A percentile compares a stretch with the other conserved stretches of the same genome.
phyloP scores from a whole-genome alignment of 2,888 invertebrate species.

The Gymnoscelis rufifasciata region DNA sequence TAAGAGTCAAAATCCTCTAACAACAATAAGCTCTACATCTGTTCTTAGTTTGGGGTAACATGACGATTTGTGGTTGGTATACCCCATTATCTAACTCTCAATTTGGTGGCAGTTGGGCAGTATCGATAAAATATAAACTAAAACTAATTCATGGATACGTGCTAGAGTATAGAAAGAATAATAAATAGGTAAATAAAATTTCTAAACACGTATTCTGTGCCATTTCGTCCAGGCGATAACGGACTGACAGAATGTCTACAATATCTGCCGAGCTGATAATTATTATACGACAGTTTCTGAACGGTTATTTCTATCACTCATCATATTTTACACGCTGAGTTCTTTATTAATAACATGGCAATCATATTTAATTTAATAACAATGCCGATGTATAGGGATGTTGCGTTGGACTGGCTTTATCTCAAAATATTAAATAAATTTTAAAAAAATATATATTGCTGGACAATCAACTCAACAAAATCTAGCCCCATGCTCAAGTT shows the following conservation, averaged over 20 bases:
- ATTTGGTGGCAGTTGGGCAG: too few relatives aligned
- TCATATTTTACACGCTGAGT: slow-evolving; percentile 15
- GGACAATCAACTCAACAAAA: too few relatives aligned
- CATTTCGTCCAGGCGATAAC: slow-evolving; percentile 36
- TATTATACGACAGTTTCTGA: slow-evolving; percentile 20
- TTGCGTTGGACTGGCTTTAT: neutral
- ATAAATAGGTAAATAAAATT: too few relatives aligned
- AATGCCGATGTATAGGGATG: neutral
- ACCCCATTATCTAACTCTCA: too few relatives aligned
- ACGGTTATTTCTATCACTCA: slow-evolving; percentile 22
- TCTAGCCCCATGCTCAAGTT: too few relatives aligned
- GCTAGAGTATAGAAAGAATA: too few relatives aligned
- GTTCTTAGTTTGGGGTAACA: too few relatives aligned
- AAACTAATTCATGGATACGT: too few relatives aligned
- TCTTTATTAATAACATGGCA: slow-evolving; percentile 9
- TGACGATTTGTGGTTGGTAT: too few relatives aligned
- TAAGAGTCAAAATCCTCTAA: too few relatives aligned
- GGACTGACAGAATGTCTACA: slow-evolving; percentile 50
- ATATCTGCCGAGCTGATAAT: slow-evolving; percentile 28
- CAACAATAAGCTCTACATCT: too few relatives aligned
- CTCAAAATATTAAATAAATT: neutral
- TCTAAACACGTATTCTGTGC: slow-evolving; percentile 4
- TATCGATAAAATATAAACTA: too few relatives aligned
- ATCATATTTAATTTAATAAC: slow-evolving; percentile 6
- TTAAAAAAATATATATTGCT: neutral